Evolutionary conservation across 2,113 vertebrate species (phyloP), one percentile per base, ranked within the genome.

Genomic region (Hippocampus abdominalis): DNA sequence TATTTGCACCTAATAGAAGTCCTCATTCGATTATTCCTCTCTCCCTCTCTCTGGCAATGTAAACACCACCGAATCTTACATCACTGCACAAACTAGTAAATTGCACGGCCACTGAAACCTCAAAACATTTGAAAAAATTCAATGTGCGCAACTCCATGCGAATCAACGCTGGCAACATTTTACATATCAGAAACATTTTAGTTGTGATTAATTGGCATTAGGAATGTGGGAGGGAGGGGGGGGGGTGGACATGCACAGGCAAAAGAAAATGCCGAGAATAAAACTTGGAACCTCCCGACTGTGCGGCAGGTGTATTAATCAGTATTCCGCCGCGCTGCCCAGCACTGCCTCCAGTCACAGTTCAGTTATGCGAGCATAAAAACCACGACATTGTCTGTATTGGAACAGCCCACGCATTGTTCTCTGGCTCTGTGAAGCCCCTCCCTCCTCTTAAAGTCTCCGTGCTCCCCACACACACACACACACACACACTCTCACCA

Each of bases 321-420:
- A 56, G 23, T 56, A 13, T 0, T 3, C 1, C 54, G 12, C n/a
- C n/a, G 23, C 15, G 54, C 54, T 23, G 51, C 8, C 56, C 11
- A 10, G 13, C 25, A 29, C 25, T 59, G 25, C 56, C 18, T 32
- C 2, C 15, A 7, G 13, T 29, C 5, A 13, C 13, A 8, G 25
- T 32, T 59, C 13, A 59, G 29, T 59, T 59, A 59, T 27, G 25
- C 23, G 21, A 54, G 10, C 51, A 23, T 25, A 56, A 56, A 56
- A 3, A 27, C 54, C 11, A 25, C 5, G 13, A 27, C 70, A 69
- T 75, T 71, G 75, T 16, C 71, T 68, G 78, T 65, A 8, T 20
- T n/a, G 57, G 60, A 1, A 79, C 75, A 79, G 69, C 85, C 86
- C 82, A 86, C 86, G 87, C 82, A 90, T 87, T 87, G 78, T 88